Evolutionary conservation across 2,888 invertebrate genomes (phyloP), one percentile per base, ranked within the genome.

Genomic region (Trachelus iudaicus): DNA sequence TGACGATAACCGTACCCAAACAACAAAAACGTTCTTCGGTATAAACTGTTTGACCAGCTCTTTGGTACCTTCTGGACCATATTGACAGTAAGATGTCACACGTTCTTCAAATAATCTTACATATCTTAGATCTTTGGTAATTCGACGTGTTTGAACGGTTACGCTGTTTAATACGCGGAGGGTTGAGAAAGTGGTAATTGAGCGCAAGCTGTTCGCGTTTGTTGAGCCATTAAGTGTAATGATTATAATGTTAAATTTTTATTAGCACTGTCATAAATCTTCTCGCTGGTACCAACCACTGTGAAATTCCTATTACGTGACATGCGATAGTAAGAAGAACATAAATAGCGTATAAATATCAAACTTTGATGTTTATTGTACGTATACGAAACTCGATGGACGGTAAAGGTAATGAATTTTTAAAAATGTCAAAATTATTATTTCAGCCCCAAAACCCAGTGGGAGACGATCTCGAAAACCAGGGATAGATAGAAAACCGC

Each of bases 401-500:
- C 3, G 3, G 12, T 12, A 3, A 12, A 35, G 35, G 3, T 35
- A 35, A 31, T 69, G 30, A 33, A 30, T 69, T 33, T 15, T 13
- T 6, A 1, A 34, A 34, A 78, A 34, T 78, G 12, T 34, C 68
- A 69, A 34, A 23, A 68, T 35, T 31, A 34, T 40, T 74, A 37
- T 92, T 93, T 69, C 92, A 97, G 97, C 95, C 85, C 96, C 97
- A 34, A 97, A 97, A 92, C 95, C 95, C 82, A 94, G 94, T 83
- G 96, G 94, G 76, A 94, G 98, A 87, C 93, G 98, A 85, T 95
- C 96, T 0, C 93, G 98, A 37, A 96, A 98, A 89, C 96, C 97
- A 0, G 97, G 97, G 0, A 94, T 97, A 23, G 98, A 99, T 89
- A 93, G 99, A 15, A 99, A 99, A 90, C 99, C 98, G 0, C 93